A percentile compares a stretch with the other conserved stretches of the same genome.
Evolutionary conservation across 2,113 vertebrate genomes (phyloP).

Genomic region (Noturus placidus): DNA sequence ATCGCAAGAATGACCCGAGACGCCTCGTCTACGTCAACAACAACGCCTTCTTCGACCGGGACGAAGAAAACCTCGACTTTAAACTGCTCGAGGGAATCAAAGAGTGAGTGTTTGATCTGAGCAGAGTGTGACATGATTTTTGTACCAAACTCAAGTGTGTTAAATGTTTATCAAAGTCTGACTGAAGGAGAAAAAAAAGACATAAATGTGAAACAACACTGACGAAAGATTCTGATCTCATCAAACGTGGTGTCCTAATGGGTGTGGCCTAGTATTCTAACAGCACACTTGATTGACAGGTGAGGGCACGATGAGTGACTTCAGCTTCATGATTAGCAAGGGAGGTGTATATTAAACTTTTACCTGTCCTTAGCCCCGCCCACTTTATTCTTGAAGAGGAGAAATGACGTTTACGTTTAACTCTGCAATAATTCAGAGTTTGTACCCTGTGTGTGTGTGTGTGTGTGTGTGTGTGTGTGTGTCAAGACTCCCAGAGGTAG

Average conservation of each 20-base stretch:
- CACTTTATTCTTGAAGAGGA: background rate
- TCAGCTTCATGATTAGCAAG: background rate
- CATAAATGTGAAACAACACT: background rate
- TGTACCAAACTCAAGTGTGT: background rate
- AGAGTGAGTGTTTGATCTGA: constrained; percentile 80
- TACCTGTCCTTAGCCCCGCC: background rate
- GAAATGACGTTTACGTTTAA: background rate
- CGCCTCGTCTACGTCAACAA: constrained; percentile 87
- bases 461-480: background rate
- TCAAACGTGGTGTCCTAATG: background rate
- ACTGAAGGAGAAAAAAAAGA: background rate
- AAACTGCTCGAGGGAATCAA: constrained; percentile 88
- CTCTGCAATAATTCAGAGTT: background rate
- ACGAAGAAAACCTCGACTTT: constrained; percentile 93
- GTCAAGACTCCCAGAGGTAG: constrained; percentile 87
- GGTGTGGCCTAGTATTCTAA: background rate
- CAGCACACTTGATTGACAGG: background rate
- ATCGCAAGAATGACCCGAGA: constrained; percentile 75
- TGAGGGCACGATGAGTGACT: background rate
- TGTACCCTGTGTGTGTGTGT: constrained; percentile 7
- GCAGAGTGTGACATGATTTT: background rate
- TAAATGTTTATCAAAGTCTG: background rate
- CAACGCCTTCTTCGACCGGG: constrained; percentile 91
- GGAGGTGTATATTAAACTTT: background rate
- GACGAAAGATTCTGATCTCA: background rate